A percentile compares a stretch with the other conserved stretches of the same genome.
These are phyloP conservation scores for Trichomycterus rosablanca DNA, from an alignment of 2,113 vertebrate genomes.

Conservation along the genomic window DNA sequence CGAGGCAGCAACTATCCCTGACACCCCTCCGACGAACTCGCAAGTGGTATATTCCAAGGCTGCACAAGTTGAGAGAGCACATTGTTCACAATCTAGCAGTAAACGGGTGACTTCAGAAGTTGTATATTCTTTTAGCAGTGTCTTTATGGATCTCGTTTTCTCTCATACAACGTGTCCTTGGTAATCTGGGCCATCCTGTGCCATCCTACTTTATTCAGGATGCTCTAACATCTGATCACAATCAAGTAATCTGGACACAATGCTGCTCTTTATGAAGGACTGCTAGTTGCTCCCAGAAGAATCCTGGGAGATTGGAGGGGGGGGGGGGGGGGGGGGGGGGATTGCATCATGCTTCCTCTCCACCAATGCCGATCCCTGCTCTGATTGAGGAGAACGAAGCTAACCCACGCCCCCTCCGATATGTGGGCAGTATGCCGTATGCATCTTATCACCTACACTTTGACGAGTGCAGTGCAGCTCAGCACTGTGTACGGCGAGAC, in stretches of 20 bases:
- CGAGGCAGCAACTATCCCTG: slow-evolving; percentile 7
- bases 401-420: too few species aligned
- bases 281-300: slow-evolving; percentile 67
- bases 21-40: slow-evolving; percentile 57
- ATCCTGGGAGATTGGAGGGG: slow-evolving; percentile 58
- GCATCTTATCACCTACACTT: too few species aligned
- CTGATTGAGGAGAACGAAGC: too few species aligned
- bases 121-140: slow-evolving; percentile 59
- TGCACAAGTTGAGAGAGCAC: slow-evolving; percentile 71
- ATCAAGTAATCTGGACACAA: slow-evolving; percentile 75
- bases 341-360: too few species aligned
- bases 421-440: too few species aligned
- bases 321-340: too few species aligned
- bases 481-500: too few species aligned
- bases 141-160: slow-evolving; percentile 42
- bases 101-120: slow-evolving; percentile 80
- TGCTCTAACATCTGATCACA: slow-evolving; percentile 71
- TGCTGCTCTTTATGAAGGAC: slow-evolving; percentile 63
- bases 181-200: slow-evolving; percentile 53
- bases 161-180: slow-evolving; percentile 39
- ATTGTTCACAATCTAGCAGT: slow-evolving; percentile 74
- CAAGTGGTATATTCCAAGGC: slow-evolving; percentile 67
- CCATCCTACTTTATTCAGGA: slow-evolving; percentile 65
- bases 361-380: too few species aligned
- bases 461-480: too few species aligned